Evolutionary conservation across 2,888 invertebrate genomes (phyloP).

Genomic region (Netelia melanura): DNA sequence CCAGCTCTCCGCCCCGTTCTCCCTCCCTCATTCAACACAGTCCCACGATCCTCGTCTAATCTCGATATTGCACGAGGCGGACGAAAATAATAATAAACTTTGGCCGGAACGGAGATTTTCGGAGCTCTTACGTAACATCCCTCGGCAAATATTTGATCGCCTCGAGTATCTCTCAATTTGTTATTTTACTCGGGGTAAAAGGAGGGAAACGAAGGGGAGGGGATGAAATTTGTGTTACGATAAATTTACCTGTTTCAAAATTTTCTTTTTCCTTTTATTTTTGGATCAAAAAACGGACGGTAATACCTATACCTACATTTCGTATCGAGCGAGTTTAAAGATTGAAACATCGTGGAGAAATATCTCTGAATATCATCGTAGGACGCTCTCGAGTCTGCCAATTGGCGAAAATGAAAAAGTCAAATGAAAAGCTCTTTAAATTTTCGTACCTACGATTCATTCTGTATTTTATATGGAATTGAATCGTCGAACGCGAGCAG

Average conservation of each 20-base stretch:
- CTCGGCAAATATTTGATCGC: background rate
- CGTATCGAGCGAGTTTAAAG: too few relatives aligned
- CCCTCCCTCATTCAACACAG: too few relatives aligned
- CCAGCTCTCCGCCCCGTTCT: too few relatives aligned
- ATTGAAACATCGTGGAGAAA: background rate
- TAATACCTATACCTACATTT: too few relatives aligned
- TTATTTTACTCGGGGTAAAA: background rate
- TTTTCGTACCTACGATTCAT: slow-evolving; percentile 47
- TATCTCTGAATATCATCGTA: background rate
- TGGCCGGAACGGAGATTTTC: background rate
- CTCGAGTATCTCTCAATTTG: slow-evolving; percentile 26
- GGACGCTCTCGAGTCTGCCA: background rate
- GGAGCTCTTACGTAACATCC: background rate
- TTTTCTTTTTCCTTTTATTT: background rate
- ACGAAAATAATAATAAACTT: slow-evolving; percentile 3
- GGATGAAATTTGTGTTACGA: background rate
- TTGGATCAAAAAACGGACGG: background rate
- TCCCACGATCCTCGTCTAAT: slow-evolving; percentile 22
- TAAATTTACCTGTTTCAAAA: background rate
- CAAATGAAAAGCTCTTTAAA: background rate
- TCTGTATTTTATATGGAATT: slow-evolving; percentile 62
- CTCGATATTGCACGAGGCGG: slow-evolving; percentile 27
- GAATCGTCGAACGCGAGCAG: slow-evolving; percentile 52
- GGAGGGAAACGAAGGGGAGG: background rate
- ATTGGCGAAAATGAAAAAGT: too few relatives aligned